These are phyloP conservation scores for Otus sunia DNA, from an alignment of 2,113 vertebrate species.

Conservation along the genomic window DNA sequence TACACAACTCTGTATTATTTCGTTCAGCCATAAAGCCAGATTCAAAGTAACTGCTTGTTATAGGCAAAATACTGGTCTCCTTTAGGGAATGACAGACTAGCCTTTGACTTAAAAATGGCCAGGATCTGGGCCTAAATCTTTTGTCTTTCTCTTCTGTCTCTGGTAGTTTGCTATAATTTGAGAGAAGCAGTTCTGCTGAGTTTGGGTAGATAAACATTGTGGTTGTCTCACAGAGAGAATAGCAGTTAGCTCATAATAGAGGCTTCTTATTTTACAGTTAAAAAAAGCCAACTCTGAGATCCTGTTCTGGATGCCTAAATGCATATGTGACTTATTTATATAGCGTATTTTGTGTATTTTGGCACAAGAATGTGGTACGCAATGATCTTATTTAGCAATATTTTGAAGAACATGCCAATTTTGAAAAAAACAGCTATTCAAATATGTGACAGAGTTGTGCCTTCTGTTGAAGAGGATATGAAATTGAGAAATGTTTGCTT, in stretches of 20 bases:
- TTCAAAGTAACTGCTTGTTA: background rate
- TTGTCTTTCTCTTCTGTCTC: background rate
- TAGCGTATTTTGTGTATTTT: slow-evolving; percentile 23
- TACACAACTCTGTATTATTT: background rate
- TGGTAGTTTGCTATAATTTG: slow-evolving; percentile 27
- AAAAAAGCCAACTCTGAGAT: slow-evolving; percentile 1
- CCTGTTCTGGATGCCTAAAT: background rate
- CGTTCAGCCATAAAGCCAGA: background rate
- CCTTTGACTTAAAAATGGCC: background rate
- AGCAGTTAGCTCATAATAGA: slow-evolving; percentile 20
- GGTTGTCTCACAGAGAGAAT: background rate
- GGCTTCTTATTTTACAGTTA: background rate
- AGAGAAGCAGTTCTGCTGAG: background rate
- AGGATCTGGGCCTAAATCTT: background rate
- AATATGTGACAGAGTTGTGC: background rate
- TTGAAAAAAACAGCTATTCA: background rate
- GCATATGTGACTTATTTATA: background rate
- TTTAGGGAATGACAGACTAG: background rate
- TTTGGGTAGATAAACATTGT: background rate
- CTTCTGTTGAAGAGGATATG: slow-evolving; percentile 20
- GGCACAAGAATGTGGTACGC: background rate
- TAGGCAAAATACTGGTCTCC: background rate
- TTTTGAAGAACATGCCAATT: slow-evolving; percentile 27
- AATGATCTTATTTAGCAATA: background rate
- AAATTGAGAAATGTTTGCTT: slow-evolving; percentile 26